A percentile compares a stretch with the other conserved stretches of the same genome.
phyloP scores from a whole-genome alignment of 2,888 invertebrate genomes.

The Capitulum mitella region DNA sequence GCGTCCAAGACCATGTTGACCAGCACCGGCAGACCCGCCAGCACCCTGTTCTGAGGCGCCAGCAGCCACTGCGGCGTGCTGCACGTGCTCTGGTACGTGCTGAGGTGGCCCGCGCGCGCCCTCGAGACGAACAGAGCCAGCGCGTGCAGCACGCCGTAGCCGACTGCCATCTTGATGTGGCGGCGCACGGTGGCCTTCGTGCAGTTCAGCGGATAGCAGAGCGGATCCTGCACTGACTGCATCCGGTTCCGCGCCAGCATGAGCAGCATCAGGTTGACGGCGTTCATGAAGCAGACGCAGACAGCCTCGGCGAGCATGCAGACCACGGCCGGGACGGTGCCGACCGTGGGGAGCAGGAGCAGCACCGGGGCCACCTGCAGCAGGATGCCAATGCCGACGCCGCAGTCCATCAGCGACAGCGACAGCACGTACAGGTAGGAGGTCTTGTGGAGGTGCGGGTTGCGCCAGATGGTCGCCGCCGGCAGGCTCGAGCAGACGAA shows the following conservation, averaged over 20 bases:
- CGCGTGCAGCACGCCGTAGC: neutral
- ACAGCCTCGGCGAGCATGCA: neutral
- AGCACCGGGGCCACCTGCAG: neutral
- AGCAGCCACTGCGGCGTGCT: neutral
- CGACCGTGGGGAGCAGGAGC: neutral
- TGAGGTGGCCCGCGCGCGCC: neutral
- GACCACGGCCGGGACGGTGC: neutral
- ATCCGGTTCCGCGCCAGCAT: neutral
- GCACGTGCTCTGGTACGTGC: neutral
- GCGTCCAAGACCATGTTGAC: neutral
- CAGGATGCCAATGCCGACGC: neutral
- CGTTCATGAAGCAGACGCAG: neutral
- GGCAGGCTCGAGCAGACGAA: too few relatives aligned
- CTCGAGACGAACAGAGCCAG: neutral
- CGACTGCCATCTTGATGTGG: neutral
- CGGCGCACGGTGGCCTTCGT: neutral
- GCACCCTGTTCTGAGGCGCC: neutral
- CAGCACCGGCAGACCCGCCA: neutral
- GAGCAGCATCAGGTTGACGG: neutral
- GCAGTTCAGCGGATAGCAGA: neutral
- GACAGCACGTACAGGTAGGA: constrained; percentile 13
- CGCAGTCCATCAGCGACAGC: neutral
- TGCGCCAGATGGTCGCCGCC: neutral
- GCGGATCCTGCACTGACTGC: neutral
- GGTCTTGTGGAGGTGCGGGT: neutral